Evolutionary conservation across 2,888 invertebrate genomes (phyloP), one percentile per base, ranked within the genome.

Genomic region (Campopleginae sp.): DNA sequence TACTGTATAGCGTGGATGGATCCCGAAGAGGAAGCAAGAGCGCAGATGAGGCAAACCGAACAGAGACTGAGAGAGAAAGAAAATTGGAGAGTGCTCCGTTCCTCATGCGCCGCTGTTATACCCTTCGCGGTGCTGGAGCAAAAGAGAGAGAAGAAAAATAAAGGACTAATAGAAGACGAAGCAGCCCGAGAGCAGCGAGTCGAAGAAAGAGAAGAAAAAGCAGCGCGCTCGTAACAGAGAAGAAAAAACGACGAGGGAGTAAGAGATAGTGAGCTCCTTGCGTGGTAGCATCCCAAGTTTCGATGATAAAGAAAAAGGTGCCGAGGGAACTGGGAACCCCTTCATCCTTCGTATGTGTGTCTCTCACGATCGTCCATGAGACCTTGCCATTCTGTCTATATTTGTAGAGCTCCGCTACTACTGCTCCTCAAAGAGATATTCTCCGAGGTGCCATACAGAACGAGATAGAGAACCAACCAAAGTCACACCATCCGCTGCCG

Each of bases 261-360:
- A 44, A 51, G 65, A 51, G 70, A 44, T 27, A 46, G 78, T 58
- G 12, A 72, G 74, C 54, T 78, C 78, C 82, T 72, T 66, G 80
- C 75, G 63, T 80, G 65, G 68, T 27, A 79, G 82, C 68, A 70
- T 42, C 79, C 75, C 27, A 80, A 72, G 71, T 77, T 79, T 54
- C 68, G 85, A 72, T 72, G 78, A 44, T 44, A 76, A 82, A 66
- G 82, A 82, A 82, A 82, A 82, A 82, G 79, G 82, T 82, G 71
- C 76, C 82, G 82, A 82, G 85, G 79, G 79, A 85, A 79, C 63
- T n/a, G 75, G 66, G 79, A 82, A 85, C 75, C 79, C 48, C 65
- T 65, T 75, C 65, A 79, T 31, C 23, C 68, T 71, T 31, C 23
- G 66, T 58, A 44, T 65, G 44, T 72, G 51, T 7, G 51, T 1